phyloP scores from a whole-genome alignment of 2,888 invertebrate species.

The Apodemia duryi region DNA sequence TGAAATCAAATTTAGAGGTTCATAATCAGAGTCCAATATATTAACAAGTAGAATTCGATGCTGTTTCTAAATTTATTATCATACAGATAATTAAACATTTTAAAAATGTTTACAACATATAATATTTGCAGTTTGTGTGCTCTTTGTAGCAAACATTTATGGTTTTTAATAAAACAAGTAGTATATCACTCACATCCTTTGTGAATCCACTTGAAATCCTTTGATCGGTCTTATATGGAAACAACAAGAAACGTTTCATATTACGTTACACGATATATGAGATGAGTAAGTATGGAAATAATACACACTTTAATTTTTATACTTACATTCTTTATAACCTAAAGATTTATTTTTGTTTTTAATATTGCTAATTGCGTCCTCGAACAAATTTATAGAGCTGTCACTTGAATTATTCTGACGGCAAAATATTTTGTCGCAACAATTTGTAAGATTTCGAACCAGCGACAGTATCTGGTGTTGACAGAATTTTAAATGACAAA shows the following conservation, averaged over 20 bases:
- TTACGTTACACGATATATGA: background rate
- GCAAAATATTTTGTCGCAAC: conserved; percentile 17
- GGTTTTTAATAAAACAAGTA: no score
- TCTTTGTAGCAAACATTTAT: no score
- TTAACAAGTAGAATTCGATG: no score
- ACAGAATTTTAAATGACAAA: conserved; percentile 29
- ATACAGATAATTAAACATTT: no score
- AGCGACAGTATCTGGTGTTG: conserved; percentile 21
- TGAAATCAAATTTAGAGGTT: no score
- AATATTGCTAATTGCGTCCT: background rate
- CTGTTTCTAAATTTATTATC: no score
- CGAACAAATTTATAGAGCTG: conserved; percentile 5
- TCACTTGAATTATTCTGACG: conserved; percentile 6
- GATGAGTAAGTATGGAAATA: background rate
- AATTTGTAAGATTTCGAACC: conserved; percentile 17
- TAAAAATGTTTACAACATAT: no score
- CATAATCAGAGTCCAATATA: no score
- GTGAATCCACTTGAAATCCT: no score
- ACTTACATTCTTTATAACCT: background rate
- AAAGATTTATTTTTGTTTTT: background rate
- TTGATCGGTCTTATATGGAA: background rate
- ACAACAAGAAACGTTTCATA: background rate
- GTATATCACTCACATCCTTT: no score
- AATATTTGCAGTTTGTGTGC: no score
- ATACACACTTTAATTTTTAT: background rate